Evolutionary conservation across 2,888 invertebrate species (phyloP), one percentile per base, ranked within the genome.

Genomic region (Lepidocyrtoides sp.): DNA sequence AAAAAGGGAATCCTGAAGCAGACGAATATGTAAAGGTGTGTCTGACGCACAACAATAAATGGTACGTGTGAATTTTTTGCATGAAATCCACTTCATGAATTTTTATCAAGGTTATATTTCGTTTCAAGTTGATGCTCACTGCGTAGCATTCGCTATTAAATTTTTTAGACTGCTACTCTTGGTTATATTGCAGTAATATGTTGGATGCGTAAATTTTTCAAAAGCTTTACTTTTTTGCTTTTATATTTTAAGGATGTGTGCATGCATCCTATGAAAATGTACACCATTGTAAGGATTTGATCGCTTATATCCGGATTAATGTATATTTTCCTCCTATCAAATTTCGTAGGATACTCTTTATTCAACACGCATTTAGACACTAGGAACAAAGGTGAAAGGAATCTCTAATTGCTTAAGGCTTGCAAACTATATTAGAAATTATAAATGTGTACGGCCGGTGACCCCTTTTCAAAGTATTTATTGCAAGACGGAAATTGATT

Each of bases 41-140:
- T 7, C 17, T 20, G 57, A 17, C 17, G 75, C 48, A 20, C 8
- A 32, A 17, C 14, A 32, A 66, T 20, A 48, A 12, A 17, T 75
- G 14, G 51, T 48, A 48, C 48, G 26, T 48, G 51, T 26, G 75
- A 69, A 60, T 51, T 75, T 72, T 41, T 72, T 44, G 44, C 26
- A 26, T 0, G 14, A n/a, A 69, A 69, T 4, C 5, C 8, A 41
- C 36, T 69, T 69, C 41, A 69, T 36, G 69, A 51, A 29, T 48
- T 75, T 51, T n/a, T 10, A 14, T 51, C 48, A 75, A 75, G 75
- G 75, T 48, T 36, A 41, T 36, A 17, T 36, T n/a, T n/a, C 69
- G 41, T 69, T 36, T 69, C 17, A 69, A 14, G 17, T 12, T 10
- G 60, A 23, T 17, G 26, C 7, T 26, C 12, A 23, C 7, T 7